Conservation (phyloP, 2,797 vertebrate genomes). For the Threskiornis aethiopicus region DNA sequence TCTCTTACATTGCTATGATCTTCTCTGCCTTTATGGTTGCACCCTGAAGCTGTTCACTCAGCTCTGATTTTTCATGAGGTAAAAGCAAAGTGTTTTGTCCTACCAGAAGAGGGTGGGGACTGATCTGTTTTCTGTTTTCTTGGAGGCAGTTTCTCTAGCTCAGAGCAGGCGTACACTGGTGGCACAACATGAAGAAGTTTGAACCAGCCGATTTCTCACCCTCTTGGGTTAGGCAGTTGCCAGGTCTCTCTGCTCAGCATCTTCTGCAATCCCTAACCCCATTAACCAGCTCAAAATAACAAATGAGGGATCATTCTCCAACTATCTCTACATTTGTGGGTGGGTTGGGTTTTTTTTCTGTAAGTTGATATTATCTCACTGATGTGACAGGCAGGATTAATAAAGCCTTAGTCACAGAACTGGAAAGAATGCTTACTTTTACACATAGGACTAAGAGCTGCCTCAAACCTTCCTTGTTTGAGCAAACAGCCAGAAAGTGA, state of each 20-base stretch:
- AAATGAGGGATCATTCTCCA: neutral
- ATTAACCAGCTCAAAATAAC: neutral
- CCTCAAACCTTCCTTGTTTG: slow-evolving; percentile 10
- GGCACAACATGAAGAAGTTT: neutral
- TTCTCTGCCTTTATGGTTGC: neutral
- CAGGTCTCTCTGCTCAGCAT: neutral
- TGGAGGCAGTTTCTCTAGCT: neutral
- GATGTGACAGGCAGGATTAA: neutral
- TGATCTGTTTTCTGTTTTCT: neutral
- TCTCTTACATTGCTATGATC: neutral
- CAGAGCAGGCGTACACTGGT: neutral
- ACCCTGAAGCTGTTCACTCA: neutral
- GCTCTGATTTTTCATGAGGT: neutral
- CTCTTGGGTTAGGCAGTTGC: neutral
- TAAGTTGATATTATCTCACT: neutral
- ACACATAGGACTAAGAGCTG: neutral
- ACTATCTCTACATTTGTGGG: neutral
- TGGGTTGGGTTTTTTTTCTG: neutral
- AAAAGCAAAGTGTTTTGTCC: neutral
- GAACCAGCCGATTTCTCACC: neutral
- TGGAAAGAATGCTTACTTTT: neutral
- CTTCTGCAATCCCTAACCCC: neutral
- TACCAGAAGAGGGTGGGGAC: neutral
- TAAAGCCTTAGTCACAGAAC: neutral
- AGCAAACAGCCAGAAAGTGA: slow-evolving; percentile 31